Base-by-base conservation (phyloP, 2,888 invertebrate species). In the Drosophila gaucha region DNA sequence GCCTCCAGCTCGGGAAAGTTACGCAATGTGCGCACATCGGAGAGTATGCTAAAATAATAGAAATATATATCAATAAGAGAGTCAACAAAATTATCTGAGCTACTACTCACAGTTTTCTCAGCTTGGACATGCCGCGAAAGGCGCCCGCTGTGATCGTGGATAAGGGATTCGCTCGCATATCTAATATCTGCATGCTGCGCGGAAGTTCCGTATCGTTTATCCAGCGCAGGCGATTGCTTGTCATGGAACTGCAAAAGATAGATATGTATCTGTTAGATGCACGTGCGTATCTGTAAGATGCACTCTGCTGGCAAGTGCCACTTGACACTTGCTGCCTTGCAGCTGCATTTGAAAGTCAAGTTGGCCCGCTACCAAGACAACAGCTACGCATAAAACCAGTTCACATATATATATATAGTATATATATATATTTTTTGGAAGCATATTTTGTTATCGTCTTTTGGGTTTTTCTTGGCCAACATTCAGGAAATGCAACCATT, bases 1-100 rank as follows among this genome's bases (percentile, higher is more conserved):
- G 97, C 97, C 89, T 96, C 96, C 86, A 98, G 93, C 90, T 96
- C 94, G 12, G 98, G 98, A 92, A 98, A 96, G 77, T 93, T 93
- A 66, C 94, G 94, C 90, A 98, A 93, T 74, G 95, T 95, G 72
- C 95, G 94, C 63, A 96, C 95, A 92, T 97, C 97, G 41, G 98
- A 97, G 74, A 98, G 91, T 78, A 96, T 95, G 80, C 98, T 98
- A 59, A 26, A 14, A 2, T 3, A 6, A 14, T 1, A 39, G 6
- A 8, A 10, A 35, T 18, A 8, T n/a, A 20, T n/a, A 31, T 20
- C 5, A 24, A 14, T 5, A 14, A 14, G 2, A 6, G 9, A 24
- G 0, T 26, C 0, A 0, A 30, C 1, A 5, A 10, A 20, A 2
- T 9, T n/a, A 20, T n/a, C 6, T 5, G 14, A 26, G 18, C 8